phyloP scores from a whole-genome alignment of 2,888 invertebrate species.

The Sipunculus nudus region DNA sequence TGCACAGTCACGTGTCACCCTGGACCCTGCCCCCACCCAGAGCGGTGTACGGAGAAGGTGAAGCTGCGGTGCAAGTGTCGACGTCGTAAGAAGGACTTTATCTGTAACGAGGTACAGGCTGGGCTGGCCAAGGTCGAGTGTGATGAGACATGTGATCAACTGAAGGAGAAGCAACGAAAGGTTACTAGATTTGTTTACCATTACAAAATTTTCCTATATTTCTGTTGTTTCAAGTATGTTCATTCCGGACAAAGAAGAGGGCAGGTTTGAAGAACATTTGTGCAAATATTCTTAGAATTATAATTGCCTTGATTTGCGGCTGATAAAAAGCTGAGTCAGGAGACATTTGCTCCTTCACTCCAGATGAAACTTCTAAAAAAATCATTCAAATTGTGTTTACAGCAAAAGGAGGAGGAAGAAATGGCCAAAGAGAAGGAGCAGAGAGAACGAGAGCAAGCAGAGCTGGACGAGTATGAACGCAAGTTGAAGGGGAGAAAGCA shows the following conservation, averaged over 20 bases:
- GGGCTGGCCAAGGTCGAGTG: constrained; percentile 51
- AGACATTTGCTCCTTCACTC: too few species aligned
- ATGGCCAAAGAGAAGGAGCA: constrained; percentile 52
- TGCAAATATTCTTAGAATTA: too few species aligned
- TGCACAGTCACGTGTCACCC: constrained; percentile 61
- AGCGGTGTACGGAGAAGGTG: constrained; percentile 81
- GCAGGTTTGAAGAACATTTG: too few species aligned
- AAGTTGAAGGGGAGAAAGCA: constrained; percentile 58
- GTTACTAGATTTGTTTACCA: constrained; percentile 67
- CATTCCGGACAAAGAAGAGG: too few species aligned
- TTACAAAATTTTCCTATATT: neutral
- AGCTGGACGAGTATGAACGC: constrained; percentile 62
- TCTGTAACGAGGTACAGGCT: constrained; percentile 68
- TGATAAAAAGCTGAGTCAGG: too few species aligned
- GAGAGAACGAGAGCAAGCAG: constrained; percentile 51
- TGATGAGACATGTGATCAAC: constrained; percentile 55
- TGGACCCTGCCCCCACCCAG: constrained; percentile 65
- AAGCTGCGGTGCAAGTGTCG: constrained; percentile 83
- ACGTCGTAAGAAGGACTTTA: constrained; percentile 78
- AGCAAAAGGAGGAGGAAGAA: constrained; percentile 55
- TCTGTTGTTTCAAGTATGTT: neutral
- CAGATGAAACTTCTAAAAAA: too few species aligned
- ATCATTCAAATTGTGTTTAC: constrained; percentile 13
- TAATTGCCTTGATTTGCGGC: too few species aligned
- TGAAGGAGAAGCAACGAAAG: constrained; percentile 48